phyloP scores from a whole-genome alignment of 2,113 vertebrate genomes.

The Pionites leucogaster region DNA sequence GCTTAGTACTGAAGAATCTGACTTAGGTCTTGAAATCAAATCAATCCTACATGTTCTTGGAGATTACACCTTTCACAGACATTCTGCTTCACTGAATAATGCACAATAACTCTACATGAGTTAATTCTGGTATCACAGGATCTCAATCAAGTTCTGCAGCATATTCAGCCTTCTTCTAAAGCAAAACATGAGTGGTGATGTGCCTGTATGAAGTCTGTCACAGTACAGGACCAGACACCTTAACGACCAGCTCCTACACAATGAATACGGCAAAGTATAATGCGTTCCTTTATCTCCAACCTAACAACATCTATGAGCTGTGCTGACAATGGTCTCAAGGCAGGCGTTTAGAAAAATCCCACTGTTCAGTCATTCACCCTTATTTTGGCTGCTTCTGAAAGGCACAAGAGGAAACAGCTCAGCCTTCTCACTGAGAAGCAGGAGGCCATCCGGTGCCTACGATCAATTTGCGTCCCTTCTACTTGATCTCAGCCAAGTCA shows the following conservation, averaged over 20 bases:
- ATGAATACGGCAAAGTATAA: background rate
- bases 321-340: background rate
- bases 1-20: background rate
- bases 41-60: background rate
- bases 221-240: background rate
- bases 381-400: background rate
- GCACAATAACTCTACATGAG: background rate
- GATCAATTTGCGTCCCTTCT: background rate
- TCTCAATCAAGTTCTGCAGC: background rate
- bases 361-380: background rate
- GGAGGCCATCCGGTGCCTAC: background rate
- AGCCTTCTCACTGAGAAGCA: background rate
- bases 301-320: background rate
- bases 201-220: background rate
- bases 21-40: constrained; percentile 21
- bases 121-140: background rate
- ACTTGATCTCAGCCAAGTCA: background rate
- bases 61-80: background rate
- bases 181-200: background rate
- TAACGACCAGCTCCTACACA: background rate
- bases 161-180: background rate
- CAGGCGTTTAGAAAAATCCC: background rate
- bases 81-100: background rate
- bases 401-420: background rate
- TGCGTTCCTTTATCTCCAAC: background rate